These are phyloP conservation scores for Lissocephala sabroskyi DNA, from an alignment of 2,888 invertebrate species.

Conservation along the genomic window DNA sequence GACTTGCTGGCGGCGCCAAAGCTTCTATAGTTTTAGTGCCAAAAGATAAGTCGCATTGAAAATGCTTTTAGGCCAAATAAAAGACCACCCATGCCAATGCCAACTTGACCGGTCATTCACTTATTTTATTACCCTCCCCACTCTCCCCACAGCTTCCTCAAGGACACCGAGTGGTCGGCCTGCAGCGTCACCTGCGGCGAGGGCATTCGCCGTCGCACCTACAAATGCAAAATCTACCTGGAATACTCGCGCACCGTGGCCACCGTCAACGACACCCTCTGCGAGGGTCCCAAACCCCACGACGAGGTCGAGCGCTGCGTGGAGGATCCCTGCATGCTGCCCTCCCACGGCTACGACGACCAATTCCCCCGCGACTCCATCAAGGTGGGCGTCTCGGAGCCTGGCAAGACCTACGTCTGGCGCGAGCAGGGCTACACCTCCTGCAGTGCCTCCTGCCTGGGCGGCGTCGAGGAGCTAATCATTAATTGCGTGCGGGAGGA, in stretches of 20 bases:
- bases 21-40: constrained; percentile 13
- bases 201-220: constrained; percentile 87
- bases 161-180: constrained; percentile 90
- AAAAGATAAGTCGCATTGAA: constrained; percentile 16
- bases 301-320: constrained; percentile 88
- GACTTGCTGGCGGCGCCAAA: constrained; percentile 55
- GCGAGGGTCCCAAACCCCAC: constrained; percentile 87
- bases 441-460: constrained; percentile 95
- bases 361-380: constrained; percentile 72
- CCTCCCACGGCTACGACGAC: constrained; percentile 74
- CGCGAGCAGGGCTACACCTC: constrained; percentile 91
- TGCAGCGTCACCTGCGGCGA: constrained; percentile 95
- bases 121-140: background rate
- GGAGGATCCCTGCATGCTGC: constrained; percentile 83
- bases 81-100: too few relatives aligned
- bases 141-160: constrained; percentile 82
- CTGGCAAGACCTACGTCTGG: constrained; percentile 90
- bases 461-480: constrained; percentile 89
- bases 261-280: constrained; percentile 89
- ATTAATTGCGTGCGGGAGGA: constrained; percentile 91
- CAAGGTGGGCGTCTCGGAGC: constrained; percentile 81
- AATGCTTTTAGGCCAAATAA: constrained; percentile 1
- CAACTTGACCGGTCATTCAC: background rate
- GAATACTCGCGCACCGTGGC: constrained; percentile 93
- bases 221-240: constrained; percentile 95